Conservation (phyloP, 2,888 invertebrate species). For the Eumacrocentrus americanus region DNA sequence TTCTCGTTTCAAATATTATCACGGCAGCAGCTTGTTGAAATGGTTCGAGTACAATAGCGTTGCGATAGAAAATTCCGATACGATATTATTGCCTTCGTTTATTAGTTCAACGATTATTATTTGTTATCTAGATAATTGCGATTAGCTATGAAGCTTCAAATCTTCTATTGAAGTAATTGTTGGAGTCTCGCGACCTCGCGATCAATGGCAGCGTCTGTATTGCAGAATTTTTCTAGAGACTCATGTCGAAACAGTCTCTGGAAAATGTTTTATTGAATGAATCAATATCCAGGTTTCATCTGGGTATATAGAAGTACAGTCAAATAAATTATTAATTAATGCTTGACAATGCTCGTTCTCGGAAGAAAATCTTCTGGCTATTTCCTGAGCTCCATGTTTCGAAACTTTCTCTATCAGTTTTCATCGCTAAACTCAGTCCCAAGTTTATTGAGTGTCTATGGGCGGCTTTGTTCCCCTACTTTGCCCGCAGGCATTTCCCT, state of each 20-base stretch:
- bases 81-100: background rate
- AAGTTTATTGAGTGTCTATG: conserved; percentile 3
- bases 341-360: conserved; percentile 33
- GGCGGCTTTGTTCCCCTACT: background rate
- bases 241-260: background rate
- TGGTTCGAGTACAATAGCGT: background rate
- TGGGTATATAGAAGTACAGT: no score
- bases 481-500: background rate
- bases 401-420: no score
- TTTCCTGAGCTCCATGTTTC: background rate
- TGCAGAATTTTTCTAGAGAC: no score
- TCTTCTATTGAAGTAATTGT: no score
- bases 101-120: conserved; percentile 2
- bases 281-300: background rate
- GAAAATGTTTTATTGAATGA: background rate
- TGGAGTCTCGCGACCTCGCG: no score
- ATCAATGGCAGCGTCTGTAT: no score
- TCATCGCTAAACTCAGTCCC: conserved; percentile 4
- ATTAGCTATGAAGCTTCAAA: background rate
- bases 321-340: conserved; percentile 38
- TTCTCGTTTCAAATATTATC: background rate
- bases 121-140: conserved; percentile 4
- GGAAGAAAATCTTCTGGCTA: conserved; percentile 1
- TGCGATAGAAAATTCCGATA: background rate
- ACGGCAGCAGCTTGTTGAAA: background rate